phyloP scores from a whole-genome alignment of 2,113 vertebrate genomes.

The Tetrax tetrax region DNA sequence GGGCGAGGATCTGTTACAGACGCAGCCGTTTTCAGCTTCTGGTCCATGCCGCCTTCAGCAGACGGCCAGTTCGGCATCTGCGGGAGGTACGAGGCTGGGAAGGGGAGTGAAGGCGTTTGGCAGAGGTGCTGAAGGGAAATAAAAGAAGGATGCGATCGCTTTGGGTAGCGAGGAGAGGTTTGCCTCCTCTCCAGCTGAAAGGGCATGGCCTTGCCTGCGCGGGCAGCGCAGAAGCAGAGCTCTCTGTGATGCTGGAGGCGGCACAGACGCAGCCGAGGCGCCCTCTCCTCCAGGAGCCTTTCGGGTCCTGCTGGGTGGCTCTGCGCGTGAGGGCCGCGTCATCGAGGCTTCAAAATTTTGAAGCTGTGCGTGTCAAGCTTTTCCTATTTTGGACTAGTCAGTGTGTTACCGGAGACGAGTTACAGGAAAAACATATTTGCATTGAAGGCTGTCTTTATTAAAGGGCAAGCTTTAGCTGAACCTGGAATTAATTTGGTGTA shows the following conservation, averaged over 20 bases:
- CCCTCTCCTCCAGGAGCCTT: neutral
- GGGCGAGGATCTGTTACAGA: fast-evolving
- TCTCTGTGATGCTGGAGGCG: neutral
- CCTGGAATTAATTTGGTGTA: neutral
- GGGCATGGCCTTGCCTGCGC: neutral
- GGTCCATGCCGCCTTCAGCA: no score
- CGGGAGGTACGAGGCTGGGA: neutral
- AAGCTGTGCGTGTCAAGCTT: neutral
- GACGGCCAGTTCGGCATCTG: neutral
- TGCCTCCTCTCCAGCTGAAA: neutral
- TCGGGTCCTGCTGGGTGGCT: neutral
- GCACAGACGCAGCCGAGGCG: neutral
- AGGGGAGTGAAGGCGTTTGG: neutral
- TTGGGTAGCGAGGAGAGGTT: neutral
- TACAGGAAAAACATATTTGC: neutral
- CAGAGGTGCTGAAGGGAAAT: neutral
- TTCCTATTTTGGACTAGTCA: neutral
- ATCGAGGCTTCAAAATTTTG: neutral
- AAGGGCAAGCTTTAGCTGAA: neutral
- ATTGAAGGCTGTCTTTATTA: neutral
- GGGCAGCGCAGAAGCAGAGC: neutral
- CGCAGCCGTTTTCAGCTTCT: neutral
- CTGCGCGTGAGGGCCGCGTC: neutral
- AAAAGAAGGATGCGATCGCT: neutral
- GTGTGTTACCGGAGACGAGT: neutral